Percentiles rank a stretch among this genome's conserved stretches.
Evolutionary conservation across 2,888 invertebrate genomes (phyloP).

Genomic region (Ophioninae sp.): DNA sequence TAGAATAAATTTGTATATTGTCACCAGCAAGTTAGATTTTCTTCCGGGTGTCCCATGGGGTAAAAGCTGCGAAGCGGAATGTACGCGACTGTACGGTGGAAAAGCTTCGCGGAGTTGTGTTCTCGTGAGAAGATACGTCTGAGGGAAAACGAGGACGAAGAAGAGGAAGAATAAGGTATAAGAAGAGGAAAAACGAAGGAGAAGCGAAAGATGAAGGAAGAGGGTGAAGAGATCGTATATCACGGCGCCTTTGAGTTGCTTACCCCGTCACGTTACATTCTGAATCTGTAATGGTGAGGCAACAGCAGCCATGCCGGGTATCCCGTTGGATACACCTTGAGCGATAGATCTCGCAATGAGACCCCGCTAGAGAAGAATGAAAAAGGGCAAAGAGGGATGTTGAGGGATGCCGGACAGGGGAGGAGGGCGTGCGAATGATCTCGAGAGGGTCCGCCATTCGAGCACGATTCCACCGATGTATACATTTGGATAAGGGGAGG

Average conservation of each 20-base stretch:
- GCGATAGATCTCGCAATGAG: slow-evolving; percentile 52
- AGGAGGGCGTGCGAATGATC: slow-evolving; percentile 58
- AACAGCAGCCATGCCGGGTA: slow-evolving; percentile 40
- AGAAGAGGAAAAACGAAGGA: slow-evolving; percentile 22
- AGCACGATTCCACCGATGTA: slow-evolving; percentile 21
- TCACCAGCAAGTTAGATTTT: slow-evolving; percentile 68
- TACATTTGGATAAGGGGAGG: slow-evolving; percentile 23
- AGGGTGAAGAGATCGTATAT: slow-evolving; percentile 62
- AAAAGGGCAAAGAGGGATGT: slow-evolving; percentile 47
- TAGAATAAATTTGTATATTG: slow-evolving; percentile 69
- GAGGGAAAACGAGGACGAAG: slow-evolving; percentile 26
- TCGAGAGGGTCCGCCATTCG: slow-evolving; percentile 44
- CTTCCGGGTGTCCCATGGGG: slow-evolving; percentile 62
- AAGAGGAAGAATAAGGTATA: slow-evolving; percentile 24
- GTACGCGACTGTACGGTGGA: slow-evolving; percentile 20
- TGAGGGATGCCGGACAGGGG: slow-evolving; percentile 39
- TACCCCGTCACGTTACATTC: slow-evolving; percentile 65
- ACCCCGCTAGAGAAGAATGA: slow-evolving; percentile 53
- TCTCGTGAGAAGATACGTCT: slow-evolving; percentile 26
- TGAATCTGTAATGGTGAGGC: slow-evolving; percentile 65
- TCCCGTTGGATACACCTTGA: slow-evolving; percentile 51
- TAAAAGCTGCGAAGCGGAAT: slow-evolving; percentile 48
- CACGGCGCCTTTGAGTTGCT: slow-evolving; percentile 67
- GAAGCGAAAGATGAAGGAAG: slow-evolving; percentile 44
- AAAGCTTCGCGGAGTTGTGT: slow-evolving; percentile 43